Evolutionary conservation across 1,140 invertebrate species (phyloP), one percentile per base, ranked within the genome.

Genomic region (Meloidogyne chitwoodi): DNA sequence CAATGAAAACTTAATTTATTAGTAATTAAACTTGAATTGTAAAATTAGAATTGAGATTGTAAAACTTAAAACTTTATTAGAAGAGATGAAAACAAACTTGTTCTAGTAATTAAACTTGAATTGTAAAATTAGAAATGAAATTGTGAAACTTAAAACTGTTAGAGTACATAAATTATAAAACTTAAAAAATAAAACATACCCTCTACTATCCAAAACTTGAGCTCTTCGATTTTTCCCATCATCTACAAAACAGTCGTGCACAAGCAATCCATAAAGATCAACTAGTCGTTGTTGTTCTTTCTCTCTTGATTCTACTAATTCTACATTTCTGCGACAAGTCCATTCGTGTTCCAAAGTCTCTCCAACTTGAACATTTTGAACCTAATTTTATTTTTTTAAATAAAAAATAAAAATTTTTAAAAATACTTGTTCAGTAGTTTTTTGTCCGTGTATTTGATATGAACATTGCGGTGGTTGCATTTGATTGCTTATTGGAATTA

Each of bases 301-400:
- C 10, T 75, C 74, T 22, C 26, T 79, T 41, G 63, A 48, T 16
- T 26, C 22, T 67, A 68, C 64, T 11, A 31, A 34, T n/a, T 31
- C 24, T 14, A 38, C 61, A 14, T 63, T 56, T 29, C 76, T 69
- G 56, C 41, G 16, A 62, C 79, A 80, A 22, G 38, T 62, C 79
- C 79, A 80, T 75, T 80, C 48, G 38, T 80, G 79, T 29, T 75
- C 56, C 11, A 80, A 71, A 12, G 44, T 34, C 19, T 80, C 79
- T 26, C 79, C 79, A n/a, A 80, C 79, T 19, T 68, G 76, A 11
- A 74, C 73, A 69, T 80, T 80, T 44, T 62, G 71, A 48, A 76
- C 77, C 27, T 75, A 16, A 19, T 63, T 5, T 24, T 12, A 1
- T 29, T 26, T 26, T 41, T 22, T 34, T 22, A 68, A 24, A 27